Base-by-base conservation (phyloP, 2,888 invertebrate genomes). In the Brenthis daphne region DNA sequence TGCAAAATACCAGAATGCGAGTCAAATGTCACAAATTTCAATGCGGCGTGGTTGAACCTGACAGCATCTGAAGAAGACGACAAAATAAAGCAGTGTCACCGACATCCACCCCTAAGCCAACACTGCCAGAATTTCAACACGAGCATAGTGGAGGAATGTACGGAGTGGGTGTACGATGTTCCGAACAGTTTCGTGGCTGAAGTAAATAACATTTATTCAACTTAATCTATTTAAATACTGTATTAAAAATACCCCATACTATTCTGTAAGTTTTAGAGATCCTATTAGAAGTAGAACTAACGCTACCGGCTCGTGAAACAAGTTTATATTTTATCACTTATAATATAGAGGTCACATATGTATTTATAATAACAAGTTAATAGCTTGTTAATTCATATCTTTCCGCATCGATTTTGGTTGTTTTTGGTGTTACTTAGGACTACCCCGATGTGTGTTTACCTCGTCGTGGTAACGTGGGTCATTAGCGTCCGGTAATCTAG, bases 121-220 rank as follows among this genome's bases (percentile, higher is more conserved):
- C 72, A 54, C 70, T 82, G 86, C 74, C 14, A 29, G 2, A 57
- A 65, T 8, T 77, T 80, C 74, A 80, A 84, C 77, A 72, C 71
- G 63, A 78, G 72, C 68, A 60, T 48, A 1, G 68, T 75, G 3
- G 70, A 77, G 55, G 58, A 67, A 14, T 92, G 92, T 76, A 75
- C 67, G 0, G 81, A 83, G 16, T 92, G 90, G 90, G 73, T 85
- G 5, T 92, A 90, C 43, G 86, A 89, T 47, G 76, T 82, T 2
- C 86, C 89, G 0, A 65, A 87, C 74, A 90, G 90, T 67, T 92
- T 92, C 61, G 82, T 89, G 0, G 88, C 89, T 5, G 92, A 92
- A 85, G 92, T 91, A 47, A 67, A 76, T 51, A 8, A 4, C 33
- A 13, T 14, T 6, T 53, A 14, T 24, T 55, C 13, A 55, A 8